Base-by-base conservation (phyloP, 2,797 vertebrate species). In the Cygnus olor region DNA sequence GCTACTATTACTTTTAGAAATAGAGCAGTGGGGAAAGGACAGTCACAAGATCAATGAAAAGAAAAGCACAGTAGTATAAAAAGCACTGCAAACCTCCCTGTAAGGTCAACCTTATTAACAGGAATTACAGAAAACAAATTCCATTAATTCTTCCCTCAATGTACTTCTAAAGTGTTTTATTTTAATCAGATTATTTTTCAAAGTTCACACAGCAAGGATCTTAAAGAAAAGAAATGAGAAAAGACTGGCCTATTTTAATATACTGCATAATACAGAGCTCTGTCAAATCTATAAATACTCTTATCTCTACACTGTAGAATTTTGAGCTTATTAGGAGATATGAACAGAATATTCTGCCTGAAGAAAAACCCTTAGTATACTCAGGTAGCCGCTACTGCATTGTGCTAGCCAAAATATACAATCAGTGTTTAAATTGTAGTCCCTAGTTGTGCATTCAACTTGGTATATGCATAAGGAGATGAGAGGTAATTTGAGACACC, bases 131-230 rank as follows among this genome's bases (percentile, higher is more conserved):
- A 95, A 85, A 94, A 83, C 30, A 94, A 91, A 96, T 95, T 94
- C 93, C 66, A 74, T 87, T 95, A 93, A 92, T 94, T 85, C 83
- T 74, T 80, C 42, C 49, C 58, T 89, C 93, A 74, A 22, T 83
- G 90, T 90, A 93, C 93, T 94, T 94, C 68, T 93, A 78, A 45
- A 94, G 24, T 71, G 45, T 49, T 94, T 94, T 90, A 65, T 82
- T 96, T 90, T 82, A 97, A 96, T 95, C 93, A 85, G 91, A 97
- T 96, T 95, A 95, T 95, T 94, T 96, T 89, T 87, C 80, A 93
- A 17, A 45, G 88, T 69, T 68, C 1, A 7, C 80, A 93, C 22
- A 88, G 70, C 22, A 96, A 94, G 44, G 61, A 90, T 94, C 74
- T 96, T 93, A 91, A 80, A 58, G 22, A 63, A 78, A 1, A 68